These are phyloP conservation scores for Sinopyrophorus schimmeli DNA, from an alignment of 2,888 invertebrate genomes.

Conservation along the genomic window DNA sequence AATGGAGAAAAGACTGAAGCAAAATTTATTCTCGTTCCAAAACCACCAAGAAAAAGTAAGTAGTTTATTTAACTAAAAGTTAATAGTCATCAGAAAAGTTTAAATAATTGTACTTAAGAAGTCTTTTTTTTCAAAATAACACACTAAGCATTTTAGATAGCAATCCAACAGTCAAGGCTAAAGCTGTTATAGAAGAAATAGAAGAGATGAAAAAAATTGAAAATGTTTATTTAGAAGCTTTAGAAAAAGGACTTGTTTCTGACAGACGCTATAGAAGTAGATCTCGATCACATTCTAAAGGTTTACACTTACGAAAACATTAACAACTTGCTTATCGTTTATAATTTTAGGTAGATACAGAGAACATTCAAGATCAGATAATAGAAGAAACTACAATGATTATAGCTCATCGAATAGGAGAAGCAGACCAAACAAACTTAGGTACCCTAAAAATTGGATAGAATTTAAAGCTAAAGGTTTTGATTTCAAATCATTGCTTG, in stretches of 20 bases:
- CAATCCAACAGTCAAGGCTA: slow-evolving; percentile 45
- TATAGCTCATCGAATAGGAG: too few species aligned
- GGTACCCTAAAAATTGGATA: slow-evolving; percentile 32
- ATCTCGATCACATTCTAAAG: slow-evolving; percentile 28
- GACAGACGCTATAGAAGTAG: slow-evolving; percentile 8
- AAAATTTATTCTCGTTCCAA: slow-evolving; percentile 25
- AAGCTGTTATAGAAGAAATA: slow-evolving; percentile 50
- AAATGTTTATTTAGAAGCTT: slow-evolving; percentile 21
- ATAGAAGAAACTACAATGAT: too few species aligned
- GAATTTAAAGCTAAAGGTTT: slow-evolving; percentile 33
- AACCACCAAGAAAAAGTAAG: slow-evolving; percentile 37
- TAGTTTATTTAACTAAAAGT: too few species aligned
- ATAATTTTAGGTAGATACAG: too few species aligned
- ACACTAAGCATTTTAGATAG: slow-evolving; percentile 38
- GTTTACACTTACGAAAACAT: slow-evolving; percentile 9
- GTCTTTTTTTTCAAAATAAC: too few species aligned
- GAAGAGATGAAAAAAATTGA: slow-evolving; percentile 47
- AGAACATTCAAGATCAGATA: too few species aligned
- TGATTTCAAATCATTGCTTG: slow-evolving; percentile 25
- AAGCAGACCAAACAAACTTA: slow-evolving; percentile 21
- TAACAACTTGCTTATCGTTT: not conserved
- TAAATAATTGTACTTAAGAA: not conserved
- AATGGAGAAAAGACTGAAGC: slow-evolving; percentile 33
- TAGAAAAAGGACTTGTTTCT: slow-evolving; percentile 13
- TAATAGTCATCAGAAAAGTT: not conserved